A percentile compares a stretch with the other conserved stretches of the same genome.
Evolutionary conservation across 2,888 invertebrate species (phyloP).

Genomic region (Tachina grossa): DNA sequence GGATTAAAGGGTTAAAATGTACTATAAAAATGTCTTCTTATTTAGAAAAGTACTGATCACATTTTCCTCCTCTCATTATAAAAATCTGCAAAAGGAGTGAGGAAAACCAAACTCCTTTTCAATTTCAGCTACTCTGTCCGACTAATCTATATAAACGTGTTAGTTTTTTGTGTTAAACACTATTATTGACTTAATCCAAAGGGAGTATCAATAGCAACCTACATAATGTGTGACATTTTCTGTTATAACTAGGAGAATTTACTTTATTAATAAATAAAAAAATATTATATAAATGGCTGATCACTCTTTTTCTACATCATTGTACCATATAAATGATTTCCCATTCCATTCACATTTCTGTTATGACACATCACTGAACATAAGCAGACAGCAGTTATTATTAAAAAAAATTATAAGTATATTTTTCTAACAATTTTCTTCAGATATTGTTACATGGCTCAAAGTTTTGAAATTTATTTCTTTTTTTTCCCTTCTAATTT

Average conservation of each 20-base stretch:
- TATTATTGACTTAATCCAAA: too few species aligned
- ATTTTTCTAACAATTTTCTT: constrained; percentile 15
- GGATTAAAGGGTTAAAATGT: too few species aligned
- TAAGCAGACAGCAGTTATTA: constrained; percentile 26
- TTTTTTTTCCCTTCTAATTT: background rate
- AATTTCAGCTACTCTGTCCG: too few species aligned
- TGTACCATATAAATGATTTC: background rate
- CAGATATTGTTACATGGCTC: background rate
- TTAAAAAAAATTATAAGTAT: background rate
- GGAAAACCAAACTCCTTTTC: too few species aligned
- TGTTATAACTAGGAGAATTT: background rate
- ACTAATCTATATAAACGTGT: too few species aligned
- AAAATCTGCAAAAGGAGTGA: too few species aligned
- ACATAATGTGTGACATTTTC: background rate
- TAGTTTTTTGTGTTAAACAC: too few species aligned
- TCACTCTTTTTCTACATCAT: background rate
- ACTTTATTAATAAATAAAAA: background rate
- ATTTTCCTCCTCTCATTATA: too few species aligned
- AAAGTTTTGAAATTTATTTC: constrained; percentile 25
- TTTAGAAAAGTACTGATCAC: too few species aligned
- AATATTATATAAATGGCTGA: constrained; percentile 3
- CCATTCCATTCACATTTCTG: background rate
- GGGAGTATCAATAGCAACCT: background rate
- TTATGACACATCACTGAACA: constrained; percentile 25
- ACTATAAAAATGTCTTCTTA: too few species aligned